Percentiles rank a stretch among this genome's conserved stretches.
phyloP scores from a whole-genome alignment of 2,797 vertebrate species.

The Spizella passerina region DNA sequence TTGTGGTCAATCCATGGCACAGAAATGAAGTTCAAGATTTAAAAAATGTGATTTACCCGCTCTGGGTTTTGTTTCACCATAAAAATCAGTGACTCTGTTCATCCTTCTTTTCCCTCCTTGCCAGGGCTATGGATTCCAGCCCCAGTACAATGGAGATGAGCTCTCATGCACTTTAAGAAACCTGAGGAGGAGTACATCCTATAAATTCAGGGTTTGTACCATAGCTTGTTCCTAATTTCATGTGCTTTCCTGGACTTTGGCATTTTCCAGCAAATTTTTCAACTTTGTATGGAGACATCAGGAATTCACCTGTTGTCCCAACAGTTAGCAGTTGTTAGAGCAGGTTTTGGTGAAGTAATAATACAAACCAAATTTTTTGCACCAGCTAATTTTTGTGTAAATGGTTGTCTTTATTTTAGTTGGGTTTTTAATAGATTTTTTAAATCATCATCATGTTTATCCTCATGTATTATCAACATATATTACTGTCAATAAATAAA shows the following conservation, averaged over 20 bases:
- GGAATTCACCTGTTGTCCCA: background rate
- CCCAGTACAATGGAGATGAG: conserved; percentile 80
- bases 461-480: background rate
- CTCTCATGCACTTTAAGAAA: conserved; percentile 78
- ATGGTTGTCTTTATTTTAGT: background rate
- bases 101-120: background rate
- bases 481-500: background rate
- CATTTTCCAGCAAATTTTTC: background rate
- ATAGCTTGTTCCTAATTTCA: background rate
- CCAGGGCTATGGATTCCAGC: conserved; percentile 81
- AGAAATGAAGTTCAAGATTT: background rate
- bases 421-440: background rate
- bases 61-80: background rate
- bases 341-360: background rate
- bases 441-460: background rate
- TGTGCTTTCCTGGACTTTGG: background rate
- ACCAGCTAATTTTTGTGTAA: background rate
- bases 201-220: conserved; percentile 80
- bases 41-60: rapidly evolving
- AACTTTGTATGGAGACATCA: background rate
- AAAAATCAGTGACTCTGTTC: background rate
- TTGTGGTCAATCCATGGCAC: background rate
- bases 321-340: background rate
- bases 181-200: conserved; percentile 79
- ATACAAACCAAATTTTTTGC: background rate